Base-by-base conservation (phyloP, 2,888 invertebrate species). In the Lithodes maja region DNA sequence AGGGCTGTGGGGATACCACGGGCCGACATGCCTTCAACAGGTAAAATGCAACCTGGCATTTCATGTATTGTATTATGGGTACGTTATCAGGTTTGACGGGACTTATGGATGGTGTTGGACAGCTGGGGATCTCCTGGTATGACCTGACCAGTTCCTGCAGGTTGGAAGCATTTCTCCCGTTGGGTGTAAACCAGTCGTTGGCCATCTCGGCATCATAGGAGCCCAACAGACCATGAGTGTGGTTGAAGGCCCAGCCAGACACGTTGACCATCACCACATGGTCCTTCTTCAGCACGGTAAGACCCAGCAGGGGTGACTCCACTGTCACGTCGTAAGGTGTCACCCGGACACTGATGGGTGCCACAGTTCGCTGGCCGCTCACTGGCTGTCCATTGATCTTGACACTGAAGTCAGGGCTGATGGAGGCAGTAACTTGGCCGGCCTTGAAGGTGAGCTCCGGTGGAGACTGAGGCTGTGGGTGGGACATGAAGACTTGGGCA, bases 191-290 rank as follows among this genome's bases (percentile, higher is more conserved):
- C 81, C 85, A 61, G 75, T 89, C 88, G 69, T 84, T 85, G 9
- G 50, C 81, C 17, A 77, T 50, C 68, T 87, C 87, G 52, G 55
- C 55, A 50, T 87, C 84, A 52, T 87, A 84, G 55, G 61, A 68
- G n/a, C 87, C 87, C 17, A 87, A 69, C 52, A 87, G 84, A 17
- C 87, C 87, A 49, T 52, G 71, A n/a, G 78, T 54, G 78, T 50
- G 79, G 54, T 83, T 78, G 9, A 87, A 87, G 71, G 71, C 78
- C 88, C 84, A 88, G 33, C 80, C 71, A 74, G 83, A 84, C 61
- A 74, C 84, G 53, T 88, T 68, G 49, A 88, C 84, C 55, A 83
- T 61, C 52, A 84, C 61, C 33, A 88, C 88, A 33, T 50, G 77
- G 17, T 61, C 33, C 49, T 79, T 50, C 82, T 82, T 82, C 52